Base-by-base conservation (phyloP, 2,797 vertebrate genomes). In the Semotilus atromaculatus region DNA sequence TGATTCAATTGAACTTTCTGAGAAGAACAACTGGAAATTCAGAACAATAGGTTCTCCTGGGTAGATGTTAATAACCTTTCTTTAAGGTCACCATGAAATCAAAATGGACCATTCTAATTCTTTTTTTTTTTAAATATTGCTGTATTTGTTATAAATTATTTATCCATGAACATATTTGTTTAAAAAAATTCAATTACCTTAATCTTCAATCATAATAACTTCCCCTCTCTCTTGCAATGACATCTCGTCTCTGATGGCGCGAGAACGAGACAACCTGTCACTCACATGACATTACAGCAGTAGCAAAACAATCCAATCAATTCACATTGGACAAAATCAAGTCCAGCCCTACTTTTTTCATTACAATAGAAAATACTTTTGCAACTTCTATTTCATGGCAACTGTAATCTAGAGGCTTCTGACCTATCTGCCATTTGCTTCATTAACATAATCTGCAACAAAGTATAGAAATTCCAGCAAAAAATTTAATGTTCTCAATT, bases 21-120 rank as follows among this genome's bases (percentile, higher is more conserved):
- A 83, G n/a, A 77, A 77, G 40, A 75, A 66, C 43, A 26, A 82
- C 68, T 71, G 68, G 68, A 82, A 13, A 48, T 82, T 55, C 38
- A 73, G 53, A 74, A 34, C 19, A 72, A 64, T 13, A 68, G 13
- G 14, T 55, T 70, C 29, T 68, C 13, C 29, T 23, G 62, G 19
- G 43, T 10, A 68, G 45, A 53, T 68, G 60, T 51, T 80, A 34
- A 48, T 66, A 34, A 67, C 21, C 40, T 66, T 74, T 14, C 72
- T 6, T 74, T 29, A 53, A 23, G 23, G 19, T 58, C 60, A 18
- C 26, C 14, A 29, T 29, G 14, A 31, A 16, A 31, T 31, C 5
- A 64, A 18, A 16, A 31, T 29, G 11, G 5, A 62, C 60, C 6
- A 62, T 29, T 29, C 1, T n/a, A 2, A 62, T 29, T 29, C 1